Evolutionary conservation across 2,888 invertebrate species (phyloP).

Genomic region (Pyrochroa serraticornis): DNA sequence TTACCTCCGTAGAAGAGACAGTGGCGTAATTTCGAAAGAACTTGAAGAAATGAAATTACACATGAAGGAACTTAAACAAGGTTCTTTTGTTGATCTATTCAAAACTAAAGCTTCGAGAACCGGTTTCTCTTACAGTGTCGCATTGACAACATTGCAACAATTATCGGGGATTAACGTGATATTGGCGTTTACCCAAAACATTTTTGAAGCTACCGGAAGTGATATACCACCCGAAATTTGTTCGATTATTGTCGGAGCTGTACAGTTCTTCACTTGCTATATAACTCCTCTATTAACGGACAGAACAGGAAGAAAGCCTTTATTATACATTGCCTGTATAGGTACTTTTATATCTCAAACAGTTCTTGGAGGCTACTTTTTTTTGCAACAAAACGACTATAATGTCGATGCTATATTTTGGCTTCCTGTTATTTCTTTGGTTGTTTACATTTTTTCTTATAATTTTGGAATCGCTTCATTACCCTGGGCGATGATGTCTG

Average conservation of each 20-base stretch:
- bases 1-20: constrained; percentile 2
- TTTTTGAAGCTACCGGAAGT: constrained; percentile 70
- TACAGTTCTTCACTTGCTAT: constrained; percentile 74
- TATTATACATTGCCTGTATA: constrained; percentile 71
- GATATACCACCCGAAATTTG: constrained; percentile 65
- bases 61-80: constrained; percentile 9
- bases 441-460: constrained; percentile 75
- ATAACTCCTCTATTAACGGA: constrained; percentile 78
- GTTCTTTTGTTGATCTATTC: constrained; percentile 14
- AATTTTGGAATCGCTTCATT: constrained; percentile 74
- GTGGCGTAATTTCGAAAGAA: constrained; percentile 24
- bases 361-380: constrained; percentile 66
- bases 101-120: constrained; percentile 14
- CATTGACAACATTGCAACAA: constrained; percentile 36
- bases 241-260: constrained; percentile 77
- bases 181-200: constrained; percentile 52
- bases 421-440: constrained; percentile 54
- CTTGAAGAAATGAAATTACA: constrained; percentile 29
- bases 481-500: constrained; percentile 68
- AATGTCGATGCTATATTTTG: constrained; percentile 35
- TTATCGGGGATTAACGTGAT: constrained; percentile 38
- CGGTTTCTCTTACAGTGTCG: constrained; percentile 31
- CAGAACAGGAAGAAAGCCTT: constrained; percentile 71
- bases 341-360: constrained; percentile 70
- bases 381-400: constrained; percentile 57